A percentile compares a stretch with the other conserved stretches of the same genome.
phyloP scores from a whole-genome alignment of 1,140 invertebrate species.

The Heliconius melpomene region DNA sequence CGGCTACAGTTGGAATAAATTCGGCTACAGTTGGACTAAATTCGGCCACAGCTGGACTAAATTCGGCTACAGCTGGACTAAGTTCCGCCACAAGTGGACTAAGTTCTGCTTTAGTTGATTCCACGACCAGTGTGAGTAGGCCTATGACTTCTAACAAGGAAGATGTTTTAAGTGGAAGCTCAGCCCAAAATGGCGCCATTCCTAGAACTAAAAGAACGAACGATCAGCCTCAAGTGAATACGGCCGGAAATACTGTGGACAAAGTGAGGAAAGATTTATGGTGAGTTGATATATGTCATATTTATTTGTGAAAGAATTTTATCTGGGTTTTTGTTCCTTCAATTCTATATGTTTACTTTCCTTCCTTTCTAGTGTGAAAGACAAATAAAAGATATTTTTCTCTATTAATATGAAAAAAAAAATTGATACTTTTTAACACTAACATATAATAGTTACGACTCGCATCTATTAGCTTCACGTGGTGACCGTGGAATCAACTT shows the following conservation, averaged over 20 bases:
- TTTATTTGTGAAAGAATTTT: background rate
- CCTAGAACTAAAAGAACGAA: conserved; percentile 59
- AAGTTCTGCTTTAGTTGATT: background rate
- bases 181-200: conserved; percentile 33
- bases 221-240: conserved; percentile 64
- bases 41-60: background rate
- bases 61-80: background rate
- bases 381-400: too few relatives aligned
- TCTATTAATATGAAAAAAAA: too few relatives aligned
- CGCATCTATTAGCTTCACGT: too few relatives aligned
- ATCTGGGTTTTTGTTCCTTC: too few relatives aligned
- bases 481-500: too few relatives aligned
- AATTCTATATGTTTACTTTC: too few relatives aligned
- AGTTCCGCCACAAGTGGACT: background rate
- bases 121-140: background rate
- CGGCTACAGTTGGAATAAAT: too few relatives aligned
- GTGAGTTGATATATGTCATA: conserved; percentile 15
- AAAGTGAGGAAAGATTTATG: conserved; percentile 55
- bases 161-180: conserved; percentile 5
- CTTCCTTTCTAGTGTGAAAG: too few relatives aligned
- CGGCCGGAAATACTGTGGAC: conserved; percentile 31
- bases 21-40: background rate
- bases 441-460: too few relatives aligned
- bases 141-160: background rate
- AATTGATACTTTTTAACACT: too few relatives aligned